Base-by-base conservation (phyloP, 2,797 vertebrate genomes). In the Megaceryle alcyon region DNA sequence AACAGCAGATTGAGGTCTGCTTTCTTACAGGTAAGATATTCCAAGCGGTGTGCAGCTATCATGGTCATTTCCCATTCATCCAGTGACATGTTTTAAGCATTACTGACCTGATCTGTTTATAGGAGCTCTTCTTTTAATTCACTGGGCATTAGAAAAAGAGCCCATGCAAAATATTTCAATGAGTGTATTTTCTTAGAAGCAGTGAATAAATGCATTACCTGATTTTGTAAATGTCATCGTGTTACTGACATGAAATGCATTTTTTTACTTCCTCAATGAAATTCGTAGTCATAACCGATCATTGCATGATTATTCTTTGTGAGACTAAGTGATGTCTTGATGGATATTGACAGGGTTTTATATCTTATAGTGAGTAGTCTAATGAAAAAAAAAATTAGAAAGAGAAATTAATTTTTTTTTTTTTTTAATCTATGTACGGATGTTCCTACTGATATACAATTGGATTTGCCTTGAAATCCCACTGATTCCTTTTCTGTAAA, bases 181-280 rank as follows among this genome's bases (percentile, higher is more conserved):
- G 65, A 13, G 3, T 81, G 12, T 48, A 8, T 81, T 90, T 83
- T 73, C 63, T 29, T 75, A 20, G 77, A 81, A 37, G 6, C 3
- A 5, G 13, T 17, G 46, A 37, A 69, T 9, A 31, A 59, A 18
- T 12, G 29, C 0, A 0, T 37, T 2, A 71, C 37, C 18, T 57
- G 41, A 77, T 87, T 77, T 82, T 73, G n/a, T 49, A 82, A 84
- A 71, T 44, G 35, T 76, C 31, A 54, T 37, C 68, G 9, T 39
- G 16, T 72, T 37, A 18, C 21, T 51, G 15, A 66, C 63, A 60
- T 3, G 7, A 85, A 87, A 66, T 31, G 9, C 5, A 3, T 44
- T 79, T 93, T 86, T 71, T 85, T 37, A 14, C 43, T 59, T 14
- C 26, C n/a, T 63, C 7, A 14, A 11, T 69, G 25, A 79, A 84